phyloP scores from a whole-genome alignment of 2,797 vertebrate species.

The Danio jaintianensis region DNA sequence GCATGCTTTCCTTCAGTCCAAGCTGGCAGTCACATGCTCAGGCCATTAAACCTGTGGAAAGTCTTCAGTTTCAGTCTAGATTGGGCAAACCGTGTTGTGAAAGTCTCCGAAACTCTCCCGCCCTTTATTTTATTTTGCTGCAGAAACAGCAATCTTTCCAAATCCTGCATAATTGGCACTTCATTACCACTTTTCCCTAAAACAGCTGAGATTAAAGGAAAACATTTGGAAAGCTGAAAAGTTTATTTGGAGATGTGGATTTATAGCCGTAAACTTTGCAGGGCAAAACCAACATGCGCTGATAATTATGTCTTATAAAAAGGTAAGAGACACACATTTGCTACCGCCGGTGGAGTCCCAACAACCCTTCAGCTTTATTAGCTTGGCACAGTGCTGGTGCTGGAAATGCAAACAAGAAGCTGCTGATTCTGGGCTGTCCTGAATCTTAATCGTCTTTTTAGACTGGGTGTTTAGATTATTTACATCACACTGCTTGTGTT shows the following conservation, averaged over 20 bases:
- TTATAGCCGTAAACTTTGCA: conserved; percentile 55
- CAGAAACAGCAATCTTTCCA: conserved; percentile 10
- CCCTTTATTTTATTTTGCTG: conserved; percentile 35
- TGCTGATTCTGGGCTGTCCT: conserved; percentile 21
- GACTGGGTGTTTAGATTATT: neutral
- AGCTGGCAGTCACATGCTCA: too few species aligned
- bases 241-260: conserved; percentile 58
- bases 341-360: conserved; percentile 20
- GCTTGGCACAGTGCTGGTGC: conserved; percentile 53
- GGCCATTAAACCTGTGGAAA: too few species aligned
- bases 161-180: conserved; percentile 29
- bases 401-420: conserved; percentile 58
- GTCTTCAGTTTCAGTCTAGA: conserved; percentile 51
- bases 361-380: conserved; percentile 53
- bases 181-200: conserved; percentile 17
- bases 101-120: conserved; percentile 33
- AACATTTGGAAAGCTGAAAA: conserved; percentile 55
- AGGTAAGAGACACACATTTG: conserved; percentile 34
- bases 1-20: too few species aligned
- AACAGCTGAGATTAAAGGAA: conserved; percentile 48
- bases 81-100: conserved; percentile 60
- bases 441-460: conserved; percentile 7
- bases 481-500: neutral
- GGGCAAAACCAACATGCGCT: conserved; percentile 54
- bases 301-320: conserved; percentile 54